Conservation (phyloP, 1,140 invertebrate genomes). For the Oedothorax gibbosus region DNA sequence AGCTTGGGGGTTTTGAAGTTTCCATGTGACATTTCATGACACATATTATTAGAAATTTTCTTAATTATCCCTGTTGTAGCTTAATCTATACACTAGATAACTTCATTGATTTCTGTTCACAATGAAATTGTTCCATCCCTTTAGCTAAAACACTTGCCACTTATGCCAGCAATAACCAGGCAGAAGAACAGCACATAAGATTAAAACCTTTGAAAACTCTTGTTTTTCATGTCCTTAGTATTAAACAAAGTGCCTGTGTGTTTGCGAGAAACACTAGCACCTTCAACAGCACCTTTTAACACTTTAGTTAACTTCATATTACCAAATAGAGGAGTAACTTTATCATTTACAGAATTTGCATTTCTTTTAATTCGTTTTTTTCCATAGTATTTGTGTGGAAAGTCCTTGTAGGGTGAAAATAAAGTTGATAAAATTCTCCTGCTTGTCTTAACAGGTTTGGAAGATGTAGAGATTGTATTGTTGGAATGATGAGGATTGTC, state of each 20-base stretch:
- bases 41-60: no score
- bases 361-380: conserved; percentile 33
- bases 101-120: background rate
- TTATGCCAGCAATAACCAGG: conserved; percentile 30
- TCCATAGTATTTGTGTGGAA: background rate
- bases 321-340: conserved; percentile 28
- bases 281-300: conserved; percentile 52
- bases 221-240: conserved; percentile 6
- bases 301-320: conserved; percentile 42
- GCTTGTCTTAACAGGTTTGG: conserved; percentile 30
- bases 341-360: conserved; percentile 11
- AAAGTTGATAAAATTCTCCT: conserved; percentile 25
- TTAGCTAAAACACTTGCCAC: background rate
- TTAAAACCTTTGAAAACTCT: conserved; percentile 18
- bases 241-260: conserved; percentile 9
- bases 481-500: conserved; percentile 43
- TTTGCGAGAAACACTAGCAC: conserved; percentile 29
- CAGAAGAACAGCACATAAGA: conserved; percentile 34
- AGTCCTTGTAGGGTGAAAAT: conserved; percentile 35
- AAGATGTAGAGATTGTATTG: conserved; percentile 13
- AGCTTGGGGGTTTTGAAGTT: background rate
- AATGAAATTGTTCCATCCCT: background rate
- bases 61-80: no score
- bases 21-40: background rate
- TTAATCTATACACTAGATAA: no score